Conservation (phyloP, 2,888 invertebrate species). For the Microchrysa polita region DNA sequence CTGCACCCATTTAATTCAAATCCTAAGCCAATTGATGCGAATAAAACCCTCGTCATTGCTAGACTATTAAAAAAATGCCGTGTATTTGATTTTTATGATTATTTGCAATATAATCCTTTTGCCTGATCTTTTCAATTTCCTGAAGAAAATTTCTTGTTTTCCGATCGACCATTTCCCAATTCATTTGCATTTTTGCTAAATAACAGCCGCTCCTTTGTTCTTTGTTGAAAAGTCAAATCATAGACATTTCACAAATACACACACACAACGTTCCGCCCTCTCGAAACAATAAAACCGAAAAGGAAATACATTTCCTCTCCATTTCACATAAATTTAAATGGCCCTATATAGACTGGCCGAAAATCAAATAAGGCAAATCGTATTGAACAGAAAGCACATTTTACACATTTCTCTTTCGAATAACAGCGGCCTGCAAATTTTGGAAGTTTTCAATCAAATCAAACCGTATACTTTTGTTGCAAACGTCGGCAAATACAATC, state of each 20-base stretch:
- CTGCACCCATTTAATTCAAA: too few species aligned
- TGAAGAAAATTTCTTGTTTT: too few species aligned
- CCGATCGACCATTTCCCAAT: too few species aligned
- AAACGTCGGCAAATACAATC: neutral
- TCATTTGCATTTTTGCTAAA: too few species aligned
- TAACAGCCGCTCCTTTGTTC: too few species aligned
- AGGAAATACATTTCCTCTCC: constrained; percentile 24
- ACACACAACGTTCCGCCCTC: too few species aligned
- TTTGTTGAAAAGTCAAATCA: neutral
- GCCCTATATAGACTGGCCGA: neutral
- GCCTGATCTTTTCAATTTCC: too few species aligned
- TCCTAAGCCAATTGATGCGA: too few species aligned
- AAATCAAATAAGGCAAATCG: neutral
- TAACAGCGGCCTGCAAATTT: neutral
- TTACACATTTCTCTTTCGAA: neutral
- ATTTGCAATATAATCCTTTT: too few species aligned
- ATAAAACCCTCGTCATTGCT: too few species aligned
- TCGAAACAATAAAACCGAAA: neutral
- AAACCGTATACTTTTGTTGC: constrained; percentile 11
- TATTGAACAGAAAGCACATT: constrained; percentile 5
- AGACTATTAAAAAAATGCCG: too few species aligned
- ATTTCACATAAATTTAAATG: constrained; percentile 17
- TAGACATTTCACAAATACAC: neutral
- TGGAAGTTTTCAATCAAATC: constrained; percentile 26
- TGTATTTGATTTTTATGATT: too few species aligned